Conservation (phyloP, 2,113 vertebrate genomes). For the Tursiops truncatus region DNA sequence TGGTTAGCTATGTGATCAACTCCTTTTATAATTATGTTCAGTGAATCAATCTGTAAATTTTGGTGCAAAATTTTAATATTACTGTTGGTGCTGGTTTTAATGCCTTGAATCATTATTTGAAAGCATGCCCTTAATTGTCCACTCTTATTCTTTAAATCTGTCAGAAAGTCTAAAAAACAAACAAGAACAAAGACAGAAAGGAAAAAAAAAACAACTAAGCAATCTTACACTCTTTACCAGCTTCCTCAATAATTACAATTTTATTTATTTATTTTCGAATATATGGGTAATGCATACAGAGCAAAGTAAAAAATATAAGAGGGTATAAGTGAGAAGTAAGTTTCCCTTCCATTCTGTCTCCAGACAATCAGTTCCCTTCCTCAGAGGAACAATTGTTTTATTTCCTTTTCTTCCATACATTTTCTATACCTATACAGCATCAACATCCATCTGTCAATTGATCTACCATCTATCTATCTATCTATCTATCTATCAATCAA, state of each 20-base stretch:
- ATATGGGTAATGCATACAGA: not conserved
- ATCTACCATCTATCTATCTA: not conserved
- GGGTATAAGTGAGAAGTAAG: not conserved
- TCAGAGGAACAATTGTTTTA: not conserved
- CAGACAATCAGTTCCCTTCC: not conserved
- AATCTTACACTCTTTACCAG: not conserved
- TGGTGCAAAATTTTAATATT: not conserved
- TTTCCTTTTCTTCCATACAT: not conserved
- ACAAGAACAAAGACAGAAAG: not conserved
- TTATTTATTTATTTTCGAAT: not conserved
- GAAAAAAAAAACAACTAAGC: not conserved
- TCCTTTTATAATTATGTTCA: conserved; percentile 21
- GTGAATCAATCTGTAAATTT: conserved; percentile 15
- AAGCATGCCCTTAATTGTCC: not conserved
- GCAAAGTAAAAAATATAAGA: not conserved
- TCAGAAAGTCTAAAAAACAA: conserved; percentile 16
- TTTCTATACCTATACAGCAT: not conserved
- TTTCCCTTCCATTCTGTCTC: not conserved
- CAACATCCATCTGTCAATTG: not conserved
- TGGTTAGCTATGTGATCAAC: not conserved
- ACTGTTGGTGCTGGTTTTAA: not conserved
- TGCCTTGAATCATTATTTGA: conserved; percentile 19
- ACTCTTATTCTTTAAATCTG: not conserved
- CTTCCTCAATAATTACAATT: not conserved
- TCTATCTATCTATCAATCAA: not conserved